These are phyloP conservation scores for Orthosia incerta DNA, from an alignment of 2,888 invertebrate genomes.

Conservation along the genomic window DNA sequence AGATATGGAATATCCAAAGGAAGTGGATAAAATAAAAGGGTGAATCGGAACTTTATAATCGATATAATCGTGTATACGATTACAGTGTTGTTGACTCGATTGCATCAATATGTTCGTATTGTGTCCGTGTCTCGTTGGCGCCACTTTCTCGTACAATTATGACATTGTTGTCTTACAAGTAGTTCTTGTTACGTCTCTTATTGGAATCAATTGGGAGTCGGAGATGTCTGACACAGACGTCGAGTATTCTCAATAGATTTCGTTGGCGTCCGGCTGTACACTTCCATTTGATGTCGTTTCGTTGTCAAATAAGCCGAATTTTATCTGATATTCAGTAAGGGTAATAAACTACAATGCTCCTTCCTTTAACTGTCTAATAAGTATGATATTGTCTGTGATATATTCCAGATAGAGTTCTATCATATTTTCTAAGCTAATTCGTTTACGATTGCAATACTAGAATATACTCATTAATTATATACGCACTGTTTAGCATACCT, in stretches of 20 bases:
- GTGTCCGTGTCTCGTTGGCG: slow-evolving; percentile 53
- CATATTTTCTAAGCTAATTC: slow-evolving; percentile 9
- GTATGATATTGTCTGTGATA: background rate
- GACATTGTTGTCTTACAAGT: slow-evolving; percentile 56
- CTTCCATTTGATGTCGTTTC: slow-evolving; percentile 46
- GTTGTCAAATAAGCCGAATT: slow-evolving; percentile 49
- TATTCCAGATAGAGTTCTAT: background rate
- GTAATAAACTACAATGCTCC: background rate
- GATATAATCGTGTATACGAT: slow-evolving; percentile 68
- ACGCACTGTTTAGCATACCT: slow-evolving; percentile 16
- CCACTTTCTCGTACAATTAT: slow-evolving; percentile 46
- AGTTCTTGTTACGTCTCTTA: slow-evolving; percentile 37
- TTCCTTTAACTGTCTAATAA: background rate
- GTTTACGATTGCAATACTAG: slow-evolving; percentile 32
- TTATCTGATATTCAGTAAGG: slow-evolving; percentile 19
- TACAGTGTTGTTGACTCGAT: slow-evolving; percentile 61
- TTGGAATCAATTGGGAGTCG: slow-evolving; percentile 53
- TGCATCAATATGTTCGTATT: slow-evolving; percentile 49
- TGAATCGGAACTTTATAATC: slow-evolving; percentile 72
- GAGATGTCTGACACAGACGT: slow-evolving; percentile 41
- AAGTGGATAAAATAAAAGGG: slow-evolving; percentile 76
- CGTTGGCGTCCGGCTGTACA: slow-evolving; percentile 40
- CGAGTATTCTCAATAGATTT: slow-evolving; percentile 57
- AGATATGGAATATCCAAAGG: slow-evolving; percentile 79
- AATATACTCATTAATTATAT: slow-evolving; percentile 40